A percentile compares a stretch with the other conserved stretches of the same genome.
phyloP scores from a whole-genome alignment of 2,888 invertebrate genomes.

The Tillus elongatus region DNA sequence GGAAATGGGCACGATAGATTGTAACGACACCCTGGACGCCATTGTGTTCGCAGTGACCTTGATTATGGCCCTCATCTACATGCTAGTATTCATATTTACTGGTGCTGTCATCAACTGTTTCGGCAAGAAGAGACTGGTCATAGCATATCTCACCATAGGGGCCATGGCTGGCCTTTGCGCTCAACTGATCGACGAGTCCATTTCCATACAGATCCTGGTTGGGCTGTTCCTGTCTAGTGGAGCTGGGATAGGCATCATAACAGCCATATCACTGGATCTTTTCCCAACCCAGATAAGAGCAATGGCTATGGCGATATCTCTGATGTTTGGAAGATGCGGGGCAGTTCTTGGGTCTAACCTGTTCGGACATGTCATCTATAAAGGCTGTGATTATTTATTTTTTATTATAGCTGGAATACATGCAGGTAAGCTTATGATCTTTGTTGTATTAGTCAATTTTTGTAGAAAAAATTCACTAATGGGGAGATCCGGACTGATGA shows the following conservation, averaged over 20 bases:
- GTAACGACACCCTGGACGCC: conserved; percentile 33
- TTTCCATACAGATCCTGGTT: conserved; percentile 27
- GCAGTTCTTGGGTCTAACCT: conserved; percentile 44
- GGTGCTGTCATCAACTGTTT: conserved; percentile 40
- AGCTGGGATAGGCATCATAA: conserved; percentile 34
- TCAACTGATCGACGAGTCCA: conserved; percentile 28
- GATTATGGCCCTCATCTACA: conserved; percentile 31
- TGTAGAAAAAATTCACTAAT: no score
- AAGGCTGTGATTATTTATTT: conserved; percentile 42
- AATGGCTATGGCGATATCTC: conserved; percentile 46
- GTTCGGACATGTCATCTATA: conserved; percentile 40
- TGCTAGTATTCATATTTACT: conserved; percentile 32
- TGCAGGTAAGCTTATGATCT: conserved; percentile 31
- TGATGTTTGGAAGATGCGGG: conserved; percentile 46
- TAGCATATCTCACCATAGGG: conserved; percentile 27
- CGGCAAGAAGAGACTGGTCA: conserved; percentile 47
- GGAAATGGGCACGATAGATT: conserved; percentile 18
- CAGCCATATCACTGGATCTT: conserved; percentile 38
- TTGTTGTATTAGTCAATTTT: no score
- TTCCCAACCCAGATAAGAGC: conserved; percentile 42
- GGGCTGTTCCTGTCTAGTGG: conserved; percentile 36
- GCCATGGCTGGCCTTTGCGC: conserved; percentile 33
- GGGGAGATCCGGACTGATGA: no score
- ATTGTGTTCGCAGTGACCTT: conserved; percentile 35
- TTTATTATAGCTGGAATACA: conserved; percentile 34